phyloP scores from a whole-genome alignment of 1,140 invertebrate species.

The Spodoptera litura region DNA sequence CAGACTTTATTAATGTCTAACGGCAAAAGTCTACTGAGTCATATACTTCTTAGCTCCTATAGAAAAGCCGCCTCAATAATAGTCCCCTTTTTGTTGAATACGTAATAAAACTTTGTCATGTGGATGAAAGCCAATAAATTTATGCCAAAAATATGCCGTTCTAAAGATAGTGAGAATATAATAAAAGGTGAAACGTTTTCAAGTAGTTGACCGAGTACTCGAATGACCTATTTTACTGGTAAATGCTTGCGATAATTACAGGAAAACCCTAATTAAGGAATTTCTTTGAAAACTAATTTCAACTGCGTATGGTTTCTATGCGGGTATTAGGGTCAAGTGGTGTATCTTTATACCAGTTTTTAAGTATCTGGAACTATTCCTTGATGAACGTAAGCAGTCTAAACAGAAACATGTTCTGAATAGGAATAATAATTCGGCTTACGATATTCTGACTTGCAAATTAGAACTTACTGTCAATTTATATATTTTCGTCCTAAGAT shows the following conservation, averaged over 20 bases:
- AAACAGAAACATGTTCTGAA: too few species aligned
- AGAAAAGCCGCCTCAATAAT: not conserved
- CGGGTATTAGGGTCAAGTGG: not conserved
- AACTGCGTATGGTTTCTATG: not conserved
- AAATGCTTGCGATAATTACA: slow-evolving; percentile 2
- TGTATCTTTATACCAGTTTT: not conserved
- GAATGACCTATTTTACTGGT: slow-evolving; percentile 42
- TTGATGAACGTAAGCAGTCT: too few species aligned
- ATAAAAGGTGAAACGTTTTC: slow-evolving; percentile 41
- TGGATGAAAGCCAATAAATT: slow-evolving; percentile 50
- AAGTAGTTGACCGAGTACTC: slow-evolving; percentile 41
- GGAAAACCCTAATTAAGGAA: slow-evolving; percentile 35
- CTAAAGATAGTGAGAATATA: slow-evolving; percentile 46
- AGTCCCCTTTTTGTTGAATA: not conserved
- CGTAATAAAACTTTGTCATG: slow-evolving; percentile 10
- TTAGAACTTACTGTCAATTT: too few species aligned
- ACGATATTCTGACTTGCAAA: too few species aligned
- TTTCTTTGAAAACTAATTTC: slow-evolving; percentile 2
- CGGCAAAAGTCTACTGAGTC: slow-evolving; percentile 7
- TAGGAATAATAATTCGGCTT: too few species aligned
- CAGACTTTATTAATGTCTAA: not conserved
- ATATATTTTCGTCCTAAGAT: too few species aligned
- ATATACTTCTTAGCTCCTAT: not conserved
- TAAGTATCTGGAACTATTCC: too few species aligned
- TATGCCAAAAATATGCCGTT: slow-evolving; percentile 47